Conservation (phyloP, 2,888 invertebrate genomes). For the Pocota personata region DNA sequence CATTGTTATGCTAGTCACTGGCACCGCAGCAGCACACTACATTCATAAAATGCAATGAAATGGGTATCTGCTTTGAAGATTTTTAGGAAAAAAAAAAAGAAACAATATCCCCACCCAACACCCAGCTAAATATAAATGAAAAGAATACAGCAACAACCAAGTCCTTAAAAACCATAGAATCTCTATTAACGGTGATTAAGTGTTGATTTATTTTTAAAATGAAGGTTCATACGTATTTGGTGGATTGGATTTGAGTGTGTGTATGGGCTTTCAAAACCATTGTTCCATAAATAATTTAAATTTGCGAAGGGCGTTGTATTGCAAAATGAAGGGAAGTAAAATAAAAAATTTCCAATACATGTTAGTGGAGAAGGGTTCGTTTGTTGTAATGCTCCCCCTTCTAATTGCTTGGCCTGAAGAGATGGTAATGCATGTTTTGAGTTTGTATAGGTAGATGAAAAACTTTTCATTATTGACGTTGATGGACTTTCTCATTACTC, state of each 20-base stretch:
- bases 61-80: slow-evolving; percentile 34
- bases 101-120: background rate
- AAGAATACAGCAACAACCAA: background rate
- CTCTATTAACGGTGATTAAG: slow-evolving; percentile 52
- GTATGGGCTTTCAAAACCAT: slow-evolving; percentile 17
- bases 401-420: background rate
- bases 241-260: slow-evolving; percentile 1
- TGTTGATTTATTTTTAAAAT: slow-evolving; percentile 54
- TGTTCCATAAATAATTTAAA: slow-evolving; percentile 54
- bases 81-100: background rate
- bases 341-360: background rate
- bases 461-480: slow-evolving; percentile 46
- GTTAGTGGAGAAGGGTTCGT: slow-evolving; percentile 20
- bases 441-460: background rate
- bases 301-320: slow-evolving; percentile 42
- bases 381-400: background rate
- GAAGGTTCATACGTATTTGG: slow-evolving; percentile 23
- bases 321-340: slow-evolving; percentile 1
- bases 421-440: background rate
- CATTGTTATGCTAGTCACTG: slow-evolving; percentile 1
- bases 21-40: slow-evolving; percentile 4
- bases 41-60: slow-evolving; percentile 31
- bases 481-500: slow-evolving; percentile 6
- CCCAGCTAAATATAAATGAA: slow-evolving; percentile 8
- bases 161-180: slow-evolving; percentile 17